These are phyloP conservation scores for Drosophila nigromelanica DNA, from an alignment of 1,140 invertebrate genomes.

Conservation along the genomic window DNA sequence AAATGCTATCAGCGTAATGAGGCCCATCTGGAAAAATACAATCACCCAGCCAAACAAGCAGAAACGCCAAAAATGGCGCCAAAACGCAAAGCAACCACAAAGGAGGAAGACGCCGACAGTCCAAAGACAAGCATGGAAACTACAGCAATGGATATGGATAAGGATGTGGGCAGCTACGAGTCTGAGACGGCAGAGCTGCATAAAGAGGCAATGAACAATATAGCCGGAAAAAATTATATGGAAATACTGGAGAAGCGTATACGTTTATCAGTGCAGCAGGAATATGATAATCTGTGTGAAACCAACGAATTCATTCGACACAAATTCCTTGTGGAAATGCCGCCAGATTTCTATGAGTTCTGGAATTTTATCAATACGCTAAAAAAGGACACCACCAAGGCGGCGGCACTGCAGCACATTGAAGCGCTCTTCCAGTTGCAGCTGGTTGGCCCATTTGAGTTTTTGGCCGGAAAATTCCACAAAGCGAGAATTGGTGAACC, in stretches of 20 bases:
- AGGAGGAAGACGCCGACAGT: constrained; percentile 11
- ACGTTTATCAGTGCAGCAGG: constrained; percentile 69
- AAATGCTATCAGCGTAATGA: constrained; percentile 94
- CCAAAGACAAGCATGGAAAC: constrained; percentile 35
- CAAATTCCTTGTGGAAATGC: constrained; percentile 94
- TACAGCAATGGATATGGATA: constrained; percentile 16
- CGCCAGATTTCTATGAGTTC: constrained; percentile 93
- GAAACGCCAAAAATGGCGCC: constrained; percentile 61
- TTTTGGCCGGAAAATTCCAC: constrained; percentile 89
- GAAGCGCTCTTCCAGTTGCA: constrained; percentile 88
- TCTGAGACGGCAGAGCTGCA: constrained; percentile 62
- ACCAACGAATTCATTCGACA: constrained; percentile 87
- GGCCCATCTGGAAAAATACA: constrained; percentile 90
- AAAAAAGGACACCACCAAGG: constrained; percentile 85
- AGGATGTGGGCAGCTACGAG: constrained; percentile 47
- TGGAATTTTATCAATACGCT: constrained; percentile 91
- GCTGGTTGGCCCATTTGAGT: constrained; percentile 94
- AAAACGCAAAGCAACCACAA: constrained; percentile 58
- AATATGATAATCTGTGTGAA: constrained; percentile 75
- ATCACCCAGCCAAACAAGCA: constrained; percentile 87
- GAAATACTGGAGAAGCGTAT: constrained; percentile 78
- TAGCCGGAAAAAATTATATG: constrained; percentile 76
- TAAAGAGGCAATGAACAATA: constrained; percentile 71
- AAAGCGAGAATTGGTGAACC: constrained; percentile 85
- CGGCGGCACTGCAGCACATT: constrained; percentile 85